A percentile compares a stretch with the other conserved stretches of the same genome.
These are phyloP conservation scores for Marmota flaviventris DNA, from an alignment of 2,113 vertebrate species.

Conservation along the genomic window DNA sequence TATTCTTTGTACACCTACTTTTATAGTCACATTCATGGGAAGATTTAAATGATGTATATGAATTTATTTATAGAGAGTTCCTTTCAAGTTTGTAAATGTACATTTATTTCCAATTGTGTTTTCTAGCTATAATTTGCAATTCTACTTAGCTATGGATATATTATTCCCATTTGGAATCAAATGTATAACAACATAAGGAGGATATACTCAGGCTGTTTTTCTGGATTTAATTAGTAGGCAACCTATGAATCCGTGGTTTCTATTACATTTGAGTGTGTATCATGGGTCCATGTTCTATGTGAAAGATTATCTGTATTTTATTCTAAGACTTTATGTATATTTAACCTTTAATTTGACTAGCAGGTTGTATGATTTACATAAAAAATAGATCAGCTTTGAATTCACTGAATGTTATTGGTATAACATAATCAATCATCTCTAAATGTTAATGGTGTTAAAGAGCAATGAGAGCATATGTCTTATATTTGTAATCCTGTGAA, in stretches of 20 bases:
- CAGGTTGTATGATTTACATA: conserved; percentile 89
- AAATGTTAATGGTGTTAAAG: conserved; percentile 91
- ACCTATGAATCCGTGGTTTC: conserved; percentile 70
- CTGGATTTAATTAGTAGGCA: conserved; percentile 73
- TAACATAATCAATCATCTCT: conserved; percentile 88
- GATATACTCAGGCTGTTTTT: conserved; percentile 50
- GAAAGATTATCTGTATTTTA: conserved; percentile 85
- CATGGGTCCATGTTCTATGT: conserved; percentile 76
- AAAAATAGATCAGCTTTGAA: conserved; percentile 91
- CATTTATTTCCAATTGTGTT: conserved; percentile 78
- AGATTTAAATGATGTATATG: conserved; percentile 59
- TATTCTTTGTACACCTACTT: neutral
- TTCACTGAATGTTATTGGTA: conserved; percentile 87
- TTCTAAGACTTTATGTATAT: conserved; percentile 90
- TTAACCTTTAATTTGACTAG: conserved; percentile 92
- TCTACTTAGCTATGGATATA: conserved; percentile 61
- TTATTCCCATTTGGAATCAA: conserved; percentile 53
- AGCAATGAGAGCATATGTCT: conserved; percentile 89
- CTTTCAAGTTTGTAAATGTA: conserved; percentile 63
- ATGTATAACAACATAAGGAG: conserved; percentile 59
- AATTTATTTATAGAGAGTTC: conserved; percentile 69
- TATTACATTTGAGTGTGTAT: conserved; percentile 74
- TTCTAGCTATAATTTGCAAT: conserved; percentile 76
- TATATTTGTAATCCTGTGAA: conserved; percentile 88
- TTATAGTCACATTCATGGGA: neutral